Conservation (phyloP, 2,113 vertebrate species). For the Trochalopteron elliotii region DNA sequence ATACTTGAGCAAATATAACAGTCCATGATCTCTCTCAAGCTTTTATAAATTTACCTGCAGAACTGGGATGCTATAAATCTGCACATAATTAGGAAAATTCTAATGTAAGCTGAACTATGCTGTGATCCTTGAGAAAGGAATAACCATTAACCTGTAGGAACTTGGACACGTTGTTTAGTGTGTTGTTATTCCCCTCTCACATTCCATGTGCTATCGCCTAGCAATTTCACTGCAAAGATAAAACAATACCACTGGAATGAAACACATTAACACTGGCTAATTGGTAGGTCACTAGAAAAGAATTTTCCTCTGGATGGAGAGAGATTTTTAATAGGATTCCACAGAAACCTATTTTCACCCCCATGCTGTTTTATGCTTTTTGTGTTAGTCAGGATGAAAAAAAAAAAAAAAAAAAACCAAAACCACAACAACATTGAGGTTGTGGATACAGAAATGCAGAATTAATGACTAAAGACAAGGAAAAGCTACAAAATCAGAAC, state of each 20-base stretch:
- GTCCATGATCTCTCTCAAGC: neutral
- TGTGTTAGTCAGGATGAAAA: neutral
- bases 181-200: neutral
- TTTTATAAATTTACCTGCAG: neutral
- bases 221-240: neutral
- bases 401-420: neutral
- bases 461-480: neutral
- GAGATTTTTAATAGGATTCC: neutral
- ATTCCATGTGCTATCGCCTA: neutral
- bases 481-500: neutral
- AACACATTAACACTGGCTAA: neutral
- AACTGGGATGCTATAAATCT: neutral
- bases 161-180: fast-evolving
- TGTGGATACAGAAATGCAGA: neutral
- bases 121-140: neutral
- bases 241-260: neutral
- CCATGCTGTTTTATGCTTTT: neutral
- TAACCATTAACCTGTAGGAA: neutral
- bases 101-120: neutral
- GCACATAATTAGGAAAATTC: neutral
- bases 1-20: neutral
- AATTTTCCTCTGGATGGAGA: neutral
- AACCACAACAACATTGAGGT: neutral
- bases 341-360: neutral
- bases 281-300: neutral